Base-by-base conservation (phyloP, 2,113 vertebrate genomes). In the Poeciliopsis retropinna region DNA sequence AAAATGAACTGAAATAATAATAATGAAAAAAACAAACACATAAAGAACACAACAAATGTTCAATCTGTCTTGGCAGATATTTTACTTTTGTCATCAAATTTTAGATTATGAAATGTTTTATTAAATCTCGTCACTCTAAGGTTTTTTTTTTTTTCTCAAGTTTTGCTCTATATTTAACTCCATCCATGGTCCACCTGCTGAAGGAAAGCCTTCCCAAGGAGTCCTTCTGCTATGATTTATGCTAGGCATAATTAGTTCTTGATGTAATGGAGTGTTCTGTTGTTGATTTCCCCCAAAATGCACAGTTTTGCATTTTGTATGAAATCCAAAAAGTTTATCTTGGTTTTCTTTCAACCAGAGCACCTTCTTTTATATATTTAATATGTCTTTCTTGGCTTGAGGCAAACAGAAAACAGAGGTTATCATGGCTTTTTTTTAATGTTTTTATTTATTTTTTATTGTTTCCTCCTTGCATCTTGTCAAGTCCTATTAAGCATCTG, bases 1-100 rank as follows among this genome's bases (percentile, higher is more conserved):
- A 85, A 51, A 89, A 70, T 73, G 39, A 67, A 70, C 12, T 30
- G 11, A 69, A 68, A 69, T 39, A 32, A 41, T 65, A 57, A 28
- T 6, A 14, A 41, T 3, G 51, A 77, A 1, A 5, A 7, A 76
- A 47, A 65, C 5, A 30, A 51, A 70, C 22, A 19, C 4, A 41
- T 2, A 60, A 77, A 1, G 5, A 5, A 76, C 57, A 65, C 7
- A 34, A 51, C 70, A n/a, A 19, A 14, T 15, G 3, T 37, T 65
- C 7, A 54, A 4, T 19, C 32, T 39, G 17, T 41, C 6, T 8
- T 32, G 61, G 15, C 12, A 19, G 28, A 22, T 27, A 29, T 47
- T 27, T 13, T 39, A 47, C 19, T 10, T 28, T 9, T 29, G 5
- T 67, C 3, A 67, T 11, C 2, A 10, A 10, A n/a, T 64, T 25